A percentile compares a stretch with the other conserved stretches of the same genome.
Evolutionary conservation across 2,888 invertebrate species (phyloP).

Genomic region (Oegoconia quadripuncta): DNA sequence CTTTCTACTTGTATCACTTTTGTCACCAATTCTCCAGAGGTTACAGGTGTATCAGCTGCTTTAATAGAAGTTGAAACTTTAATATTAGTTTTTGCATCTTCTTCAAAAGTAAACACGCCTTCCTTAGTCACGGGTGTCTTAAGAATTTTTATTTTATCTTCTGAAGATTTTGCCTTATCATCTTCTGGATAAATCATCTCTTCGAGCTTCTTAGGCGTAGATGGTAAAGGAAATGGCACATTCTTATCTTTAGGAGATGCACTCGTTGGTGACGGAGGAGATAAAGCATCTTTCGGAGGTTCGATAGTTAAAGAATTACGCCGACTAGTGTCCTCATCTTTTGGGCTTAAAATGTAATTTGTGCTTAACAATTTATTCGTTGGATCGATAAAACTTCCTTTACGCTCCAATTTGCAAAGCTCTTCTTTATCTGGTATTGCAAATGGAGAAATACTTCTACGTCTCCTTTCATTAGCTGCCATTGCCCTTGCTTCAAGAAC

Average conservation of each 20-base stretch:
- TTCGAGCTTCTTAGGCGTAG: slow-evolving; percentile 59
- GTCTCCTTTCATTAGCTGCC: slow-evolving; percentile 65
- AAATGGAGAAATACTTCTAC: slow-evolving; percentile 75
- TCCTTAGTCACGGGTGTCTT: slow-evolving; percentile 52
- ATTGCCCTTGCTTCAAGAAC: slow-evolving; percentile 64
- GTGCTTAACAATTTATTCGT: slow-evolving; percentile 68
- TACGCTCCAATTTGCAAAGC: slow-evolving; percentile 48
- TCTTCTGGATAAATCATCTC: slow-evolving; percentile 50
- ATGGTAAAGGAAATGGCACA: slow-evolving; percentile 47
- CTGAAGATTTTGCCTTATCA: slow-evolving; percentile 13
- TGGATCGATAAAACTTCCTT: slow-evolving; percentile 73
- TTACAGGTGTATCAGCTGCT: slow-evolving; percentile 4
- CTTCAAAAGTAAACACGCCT: slow-evolving; percentile 50
- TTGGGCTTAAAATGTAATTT: slow-evolving; percentile 59
- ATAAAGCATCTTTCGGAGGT: slow-evolving; percentile 43
- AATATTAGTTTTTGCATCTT: slow-evolving; percentile 38
- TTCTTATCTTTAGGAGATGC: slow-evolving; percentile 55
- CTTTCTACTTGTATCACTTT: slow-evolving; percentile 70
- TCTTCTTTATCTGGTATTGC: slow-evolving; percentile 68
- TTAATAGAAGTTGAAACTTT: not conserved
- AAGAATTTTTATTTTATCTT: slow-evolving; percentile 32
- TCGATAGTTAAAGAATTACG: slow-evolving; percentile 57
- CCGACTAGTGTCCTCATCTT: slow-evolving; percentile 56
- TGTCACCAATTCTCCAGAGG: slow-evolving; percentile 60
- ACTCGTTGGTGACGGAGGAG: slow-evolving; percentile 46